phyloP scores from a whole-genome alignment of 2,888 invertebrate species.

The Conus canariensis region DNA sequence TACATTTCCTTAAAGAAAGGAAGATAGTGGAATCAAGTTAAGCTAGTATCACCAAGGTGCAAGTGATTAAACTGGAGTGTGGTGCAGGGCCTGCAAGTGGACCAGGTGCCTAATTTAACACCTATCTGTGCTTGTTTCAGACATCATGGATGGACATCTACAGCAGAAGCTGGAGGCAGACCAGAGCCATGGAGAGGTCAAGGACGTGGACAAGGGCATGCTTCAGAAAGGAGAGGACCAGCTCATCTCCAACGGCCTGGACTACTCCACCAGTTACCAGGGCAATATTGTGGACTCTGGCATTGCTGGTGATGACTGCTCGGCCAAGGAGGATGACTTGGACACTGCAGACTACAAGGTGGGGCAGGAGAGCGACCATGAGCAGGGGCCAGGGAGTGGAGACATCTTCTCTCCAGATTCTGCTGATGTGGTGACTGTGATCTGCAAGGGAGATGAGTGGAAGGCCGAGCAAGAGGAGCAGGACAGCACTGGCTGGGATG shows the following conservation, averaged over 20 bases:
- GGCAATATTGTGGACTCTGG: background rate
- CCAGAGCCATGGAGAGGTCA: background rate
- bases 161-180: background rate
- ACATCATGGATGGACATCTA: no score
- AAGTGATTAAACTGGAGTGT: no score
- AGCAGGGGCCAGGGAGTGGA: slow-evolving; percentile 5
- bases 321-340: background rate
- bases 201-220: no score
- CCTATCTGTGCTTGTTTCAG: no score
- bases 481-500: slow-evolving; percentile 30
- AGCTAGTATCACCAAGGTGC: no score
- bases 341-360: background rate
- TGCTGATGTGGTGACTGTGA: slow-evolving; percentile 15
- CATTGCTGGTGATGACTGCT: background rate
- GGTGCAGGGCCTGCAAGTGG: no score
- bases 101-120: no score
- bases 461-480: background rate
- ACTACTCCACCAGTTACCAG: background rate
- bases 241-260: background rate
- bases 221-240: background rate
- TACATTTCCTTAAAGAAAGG: no score
- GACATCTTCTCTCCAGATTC: slow-evolving; percentile 40
- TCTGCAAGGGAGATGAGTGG: slow-evolving; percentile 1
- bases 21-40: no score
- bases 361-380: background rate